Evolutionary conservation across 2,888 invertebrate genomes (phyloP), one percentile per base, ranked within the genome.

Genomic region (Drosophila mayaguana): DNA sequence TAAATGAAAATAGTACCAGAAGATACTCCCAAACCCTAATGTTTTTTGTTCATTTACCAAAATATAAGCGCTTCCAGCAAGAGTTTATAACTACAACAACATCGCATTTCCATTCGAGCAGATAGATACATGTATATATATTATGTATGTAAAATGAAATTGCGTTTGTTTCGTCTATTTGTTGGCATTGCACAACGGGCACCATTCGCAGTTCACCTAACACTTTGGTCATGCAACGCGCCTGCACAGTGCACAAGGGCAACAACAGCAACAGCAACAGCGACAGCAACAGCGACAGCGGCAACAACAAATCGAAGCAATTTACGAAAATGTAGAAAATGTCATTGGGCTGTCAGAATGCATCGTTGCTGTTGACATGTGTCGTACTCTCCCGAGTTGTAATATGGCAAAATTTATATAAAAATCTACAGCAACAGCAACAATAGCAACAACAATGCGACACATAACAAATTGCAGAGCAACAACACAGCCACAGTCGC

Each of bases 291-390:
- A 53, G n/a, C 16, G 1, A 3, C 51, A 60, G 18, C 51, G 61
- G 11, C 59, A 78, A 75, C 68, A 75, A 88, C 86, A 90, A 89
- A 88, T 90, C 88, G 86, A 90, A 89, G 91, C 89, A 91, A 91
- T 91, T 91, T 91, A 87, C 86, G 83, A 91, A 91, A 90, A 91
- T 89, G 90, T 89, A 87, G 85, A 91, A 90, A 91, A 91, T 87
- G 88, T 90, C 90, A 91, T 88, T 91, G 90, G 90, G 90, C 90
- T 91, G 91, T 91, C 91, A 91, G 81, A 89, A 80, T 82, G 89
- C 89, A 89, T 88, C 85, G 84, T 86, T 86, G 86, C 62, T 76
- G 86, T 80, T 86, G 88, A 88, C 86, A 88, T 81, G 81, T 84
- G 87, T 72, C 75, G 60, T 51, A 72, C 65, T 50, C 66, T 54